Conservation (phyloP, 2,113 vertebrate species). For the Hirundichthys speculiger region DNA sequence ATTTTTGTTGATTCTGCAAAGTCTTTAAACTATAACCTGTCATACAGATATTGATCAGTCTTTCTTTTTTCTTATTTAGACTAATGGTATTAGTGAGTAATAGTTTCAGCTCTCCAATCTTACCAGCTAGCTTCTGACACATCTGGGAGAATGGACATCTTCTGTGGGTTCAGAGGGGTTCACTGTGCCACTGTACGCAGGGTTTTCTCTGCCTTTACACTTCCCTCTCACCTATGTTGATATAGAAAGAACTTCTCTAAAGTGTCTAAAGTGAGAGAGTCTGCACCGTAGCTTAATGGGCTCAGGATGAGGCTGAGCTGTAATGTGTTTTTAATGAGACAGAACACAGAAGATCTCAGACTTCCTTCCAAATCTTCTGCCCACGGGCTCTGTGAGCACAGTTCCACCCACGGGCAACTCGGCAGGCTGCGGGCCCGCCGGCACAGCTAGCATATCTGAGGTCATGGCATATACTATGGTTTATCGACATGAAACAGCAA, state of each 20-base stretch:
- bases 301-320: slow-evolving; percentile 11
- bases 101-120: no score
- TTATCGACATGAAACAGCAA: slow-evolving; percentile 31
- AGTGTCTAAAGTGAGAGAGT: no score
- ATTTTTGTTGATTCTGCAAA: no score
- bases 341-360: slow-evolving; percentile 28
- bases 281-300: slow-evolving; percentile 31
- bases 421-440: slow-evolving; percentile 14
- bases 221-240: slow-evolving; percentile 25
- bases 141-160: slow-evolving; percentile 1
- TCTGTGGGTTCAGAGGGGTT: slow-evolving; percentile 14
- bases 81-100: no score
- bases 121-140: no score
- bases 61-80: neutral
- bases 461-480: slow-evolving; percentile 12
- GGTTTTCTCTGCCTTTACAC: slow-evolving; percentile 16
- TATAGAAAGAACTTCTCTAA: slow-evolving; percentile 3
- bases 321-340: slow-evolving; percentile 71
- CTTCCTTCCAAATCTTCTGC: slow-evolving; percentile 44
- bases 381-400: slow-evolving; percentile 27
- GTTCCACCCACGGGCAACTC: slow-evolving; percentile 61
- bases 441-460: slow-evolving; percentile 28
- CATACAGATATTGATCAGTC: no score
- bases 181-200: slow-evolving; percentile 14
- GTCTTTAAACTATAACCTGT: no score